phyloP scores from a whole-genome alignment of 2,888 invertebrate genomes.

The Linyphia triangularis region DNA sequence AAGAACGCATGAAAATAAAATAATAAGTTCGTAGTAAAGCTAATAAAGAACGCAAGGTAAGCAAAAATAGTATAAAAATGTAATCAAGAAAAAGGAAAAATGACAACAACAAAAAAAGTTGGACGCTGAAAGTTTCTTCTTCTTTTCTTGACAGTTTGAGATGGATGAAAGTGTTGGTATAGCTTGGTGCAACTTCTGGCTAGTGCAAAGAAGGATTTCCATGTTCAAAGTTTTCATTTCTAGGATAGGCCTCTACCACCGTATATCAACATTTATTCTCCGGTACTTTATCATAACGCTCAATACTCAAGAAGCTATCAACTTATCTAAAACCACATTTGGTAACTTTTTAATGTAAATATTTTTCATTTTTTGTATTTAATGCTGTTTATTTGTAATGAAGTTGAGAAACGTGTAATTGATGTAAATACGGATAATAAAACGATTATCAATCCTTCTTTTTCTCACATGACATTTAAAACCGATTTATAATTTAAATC shows the following conservation, averaged over 20 bases:
- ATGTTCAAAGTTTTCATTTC: neutral
- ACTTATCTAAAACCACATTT: no score
- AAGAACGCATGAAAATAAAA: neutral
- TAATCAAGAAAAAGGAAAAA: neutral
- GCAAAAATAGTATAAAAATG: neutral
- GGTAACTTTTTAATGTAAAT: no score
- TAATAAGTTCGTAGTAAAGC: neutral
- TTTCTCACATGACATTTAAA: no score
- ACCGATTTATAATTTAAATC: no score
- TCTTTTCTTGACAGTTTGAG: constrained; percentile 51
- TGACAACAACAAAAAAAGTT: neutral
- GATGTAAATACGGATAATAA: no score
- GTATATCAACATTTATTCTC: neutral
- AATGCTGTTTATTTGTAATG: no score
- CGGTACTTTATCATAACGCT: no score
- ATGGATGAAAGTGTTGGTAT: constrained; percentile 48
- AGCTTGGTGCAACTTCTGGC: neutral
- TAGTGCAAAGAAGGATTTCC: neutral
- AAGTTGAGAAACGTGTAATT: no score
- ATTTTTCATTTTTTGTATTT: no score
- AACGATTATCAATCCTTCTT: no score
- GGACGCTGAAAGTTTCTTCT: neutral
- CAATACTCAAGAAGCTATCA: no score
- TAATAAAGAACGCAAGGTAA: neutral
- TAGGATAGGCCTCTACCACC: no score